Evolutionary conservation across 2,113 vertebrate species (phyloP).

Genomic region (Thamnaconus septentrionalis): DNA sequence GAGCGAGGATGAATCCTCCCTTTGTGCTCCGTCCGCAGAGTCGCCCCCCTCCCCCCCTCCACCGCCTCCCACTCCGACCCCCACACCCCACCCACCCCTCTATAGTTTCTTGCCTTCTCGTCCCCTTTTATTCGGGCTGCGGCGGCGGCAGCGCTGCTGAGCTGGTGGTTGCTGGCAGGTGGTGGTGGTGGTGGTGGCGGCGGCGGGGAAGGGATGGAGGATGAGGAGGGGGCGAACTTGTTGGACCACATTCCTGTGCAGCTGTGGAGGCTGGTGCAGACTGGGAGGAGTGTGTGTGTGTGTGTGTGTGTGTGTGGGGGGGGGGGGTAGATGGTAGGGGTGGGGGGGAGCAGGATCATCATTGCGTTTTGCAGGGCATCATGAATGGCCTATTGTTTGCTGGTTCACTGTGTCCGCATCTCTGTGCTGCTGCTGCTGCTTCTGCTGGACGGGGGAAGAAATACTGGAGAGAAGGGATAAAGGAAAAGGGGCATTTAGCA

Average conservation of each 20-base stretch:
- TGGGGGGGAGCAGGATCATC: constrained; percentile 72
- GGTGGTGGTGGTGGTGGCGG: constrained; percentile 37
- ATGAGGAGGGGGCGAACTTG: constrained; percentile 52
- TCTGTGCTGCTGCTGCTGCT: constrained; percentile 58
- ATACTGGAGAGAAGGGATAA: neutral
- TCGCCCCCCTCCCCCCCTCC: constrained; percentile 34
- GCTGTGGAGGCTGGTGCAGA: constrained; percentile 79
- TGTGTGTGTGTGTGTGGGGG: constrained; percentile 54
- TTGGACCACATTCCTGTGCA: constrained; percentile 83
- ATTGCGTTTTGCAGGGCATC: constrained; percentile 70
- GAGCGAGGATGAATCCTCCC: constrained; percentile 78
- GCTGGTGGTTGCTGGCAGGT: constrained; percentile 59
- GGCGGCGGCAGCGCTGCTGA: constrained; percentile 62
- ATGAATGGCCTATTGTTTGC: constrained; percentile 81
- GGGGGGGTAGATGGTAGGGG: constrained; percentile 41
- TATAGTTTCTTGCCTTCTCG: constrained; percentile 66
- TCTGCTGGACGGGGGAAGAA: neutral
- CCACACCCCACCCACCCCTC: constrained; percentile 33
- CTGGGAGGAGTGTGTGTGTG: constrained; percentile 49
- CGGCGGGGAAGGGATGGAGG: constrained; percentile 21
- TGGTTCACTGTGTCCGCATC: constrained; percentile 69
- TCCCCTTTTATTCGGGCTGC: constrained; percentile 67
- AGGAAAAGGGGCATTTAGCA: neutral
- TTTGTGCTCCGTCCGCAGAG: constrained; percentile 75
- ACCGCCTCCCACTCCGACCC: too few species aligned